Percentiles rank a stretch among this genome's conserved stretches.
phyloP scores from a whole-genome alignment of 1,140 invertebrate genomes.

The Venustaconcha ellipsiformis region DNA sequence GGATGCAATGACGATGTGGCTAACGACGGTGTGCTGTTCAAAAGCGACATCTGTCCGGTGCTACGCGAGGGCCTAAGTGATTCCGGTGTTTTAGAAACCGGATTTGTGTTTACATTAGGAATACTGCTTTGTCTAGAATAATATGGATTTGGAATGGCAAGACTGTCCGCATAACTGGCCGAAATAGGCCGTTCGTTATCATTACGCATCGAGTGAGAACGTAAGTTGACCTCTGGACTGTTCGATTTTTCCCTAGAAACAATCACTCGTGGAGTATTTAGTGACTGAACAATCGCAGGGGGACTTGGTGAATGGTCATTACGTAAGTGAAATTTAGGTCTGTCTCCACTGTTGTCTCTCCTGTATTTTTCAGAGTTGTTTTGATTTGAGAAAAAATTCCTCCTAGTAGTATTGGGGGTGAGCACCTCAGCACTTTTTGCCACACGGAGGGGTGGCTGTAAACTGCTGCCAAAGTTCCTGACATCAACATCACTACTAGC shows the following conservation, averaged over 20 bases:
- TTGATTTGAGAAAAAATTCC: constrained; percentile 14
- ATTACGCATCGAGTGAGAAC: constrained; percentile 26
- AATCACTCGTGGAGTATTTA: constrained; percentile 12
- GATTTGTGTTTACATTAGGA: not conserved
- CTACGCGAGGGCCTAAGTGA: too few species aligned
- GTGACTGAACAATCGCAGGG: constrained; percentile 21
- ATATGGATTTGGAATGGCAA: constrained; percentile 27
- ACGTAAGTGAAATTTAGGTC: constrained; percentile 28
- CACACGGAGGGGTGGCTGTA: constrained; percentile 10
- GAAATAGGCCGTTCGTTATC: constrained; percentile 23
- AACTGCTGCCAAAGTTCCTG: constrained; percentile 1
- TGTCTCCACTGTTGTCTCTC: constrained; percentile 11
- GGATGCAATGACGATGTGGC: constrained; percentile 7
- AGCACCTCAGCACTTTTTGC: constrained; percentile 30
- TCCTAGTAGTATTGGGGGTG: constrained; percentile 21
- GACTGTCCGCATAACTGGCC: constrained; percentile 20
- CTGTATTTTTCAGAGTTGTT: not conserved
- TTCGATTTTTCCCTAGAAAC: constrained; percentile 28
- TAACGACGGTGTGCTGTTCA: constrained; percentile 5
- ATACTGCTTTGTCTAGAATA: constrained; percentile 12
- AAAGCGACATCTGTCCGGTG: not conserved
- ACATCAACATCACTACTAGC: constrained; percentile 16
- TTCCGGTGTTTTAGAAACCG: too few species aligned
- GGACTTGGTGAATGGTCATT: constrained; percentile 32
- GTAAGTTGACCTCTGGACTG: constrained; percentile 4